Conservation (phyloP, 1,140 invertebrate genomes). For the Macrotrachela quadricornifera region DNA sequence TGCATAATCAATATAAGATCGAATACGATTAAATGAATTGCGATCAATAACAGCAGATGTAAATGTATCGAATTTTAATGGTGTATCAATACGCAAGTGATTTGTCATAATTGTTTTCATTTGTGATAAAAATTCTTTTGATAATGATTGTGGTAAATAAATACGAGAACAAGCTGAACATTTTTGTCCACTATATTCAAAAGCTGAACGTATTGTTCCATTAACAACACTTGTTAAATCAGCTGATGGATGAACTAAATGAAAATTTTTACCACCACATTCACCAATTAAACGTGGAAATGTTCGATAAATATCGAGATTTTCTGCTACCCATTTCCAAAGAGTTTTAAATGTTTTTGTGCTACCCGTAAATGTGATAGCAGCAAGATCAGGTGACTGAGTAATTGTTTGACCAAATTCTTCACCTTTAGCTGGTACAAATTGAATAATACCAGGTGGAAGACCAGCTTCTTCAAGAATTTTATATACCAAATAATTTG, state of each 20-base stretch:
- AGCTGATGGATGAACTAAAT: conserved; percentile 78
- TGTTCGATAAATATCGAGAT: conserved; percentile 59
- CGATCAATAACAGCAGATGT: conserved; percentile 85
- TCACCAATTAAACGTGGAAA: conserved; percentile 80
- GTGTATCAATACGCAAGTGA: conserved; percentile 55
- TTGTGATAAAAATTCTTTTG: too few species aligned
- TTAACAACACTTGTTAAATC: conserved; percentile 58
- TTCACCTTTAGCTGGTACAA: conserved; percentile 75
- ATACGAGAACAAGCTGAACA: conserved; percentile 90
- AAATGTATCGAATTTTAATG: conserved; percentile 58
- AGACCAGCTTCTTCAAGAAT: conserved; percentile 39
- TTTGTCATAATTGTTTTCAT: conserved; percentile 14
- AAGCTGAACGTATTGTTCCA: conserved; percentile 65
- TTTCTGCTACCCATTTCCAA: conserved; percentile 75
- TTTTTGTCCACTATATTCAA: conserved; percentile 88
- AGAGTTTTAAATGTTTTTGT: conserved; percentile 32
- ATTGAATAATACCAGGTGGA: conserved; percentile 86
- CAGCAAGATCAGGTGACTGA: conserved; percentile 56
- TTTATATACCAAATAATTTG: conserved; percentile 82
- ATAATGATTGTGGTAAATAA: conserved; percentile 62
- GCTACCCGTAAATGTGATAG: conserved; percentile 91
- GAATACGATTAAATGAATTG: conserved; percentile 66
- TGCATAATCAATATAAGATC: conserved; percentile 69
- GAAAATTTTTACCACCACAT: conserved; percentile 97
- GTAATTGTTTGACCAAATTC: conserved; percentile 81